Evolutionary conservation across 2,797 vertebrate species (phyloP), one percentile per base, ranked within the genome.

Genomic region (Naso thynnoides): DNA sequence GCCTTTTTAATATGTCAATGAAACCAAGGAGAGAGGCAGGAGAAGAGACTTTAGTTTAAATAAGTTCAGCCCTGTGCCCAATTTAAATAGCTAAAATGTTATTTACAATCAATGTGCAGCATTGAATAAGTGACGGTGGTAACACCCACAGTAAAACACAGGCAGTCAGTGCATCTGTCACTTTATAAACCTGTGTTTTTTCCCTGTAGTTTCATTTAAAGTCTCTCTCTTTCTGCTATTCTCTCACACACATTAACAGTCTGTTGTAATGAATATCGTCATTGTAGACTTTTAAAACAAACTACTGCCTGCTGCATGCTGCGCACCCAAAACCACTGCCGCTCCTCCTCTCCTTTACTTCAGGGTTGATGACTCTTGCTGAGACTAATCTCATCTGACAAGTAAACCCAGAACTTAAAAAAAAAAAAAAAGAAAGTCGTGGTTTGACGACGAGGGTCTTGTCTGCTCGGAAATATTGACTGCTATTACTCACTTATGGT

Each of bases 1-100:
- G 61, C 55, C 83, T 94, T 90, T 90, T 94, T 92, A 93, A 94
- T 93, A 93, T 95, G 87, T 81, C 78, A 79, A 75, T 78, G 82
- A 89, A 86, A 73, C 79, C 91, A 86, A 47, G 49, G 77, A 93
- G 78, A 74, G 75, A 83, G 59, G 84, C 49, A 48, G 82, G 29
- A 81, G 62, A 84, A 85, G 79, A 85, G 53, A 61, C 27, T 42
- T 58, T 75, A 71, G 87, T 76, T 86, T 59, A 67, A 80, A 86
- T 81, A 83, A 81, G 24, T 63, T 36, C 56, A 87, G 82, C 31
- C 9, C 9, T 45, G 53, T 18, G 53, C 49, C 19, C 4, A 33
- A 26, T 59, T 36, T 58, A 73, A 24, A 42, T 1, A 38, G 7
- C 29, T 15, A 0, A 56, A 36, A 59, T 29, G 14, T 16, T 26